Base-by-base conservation (phyloP, 2,888 invertebrate species). In the Piscicola geometra region DNA sequence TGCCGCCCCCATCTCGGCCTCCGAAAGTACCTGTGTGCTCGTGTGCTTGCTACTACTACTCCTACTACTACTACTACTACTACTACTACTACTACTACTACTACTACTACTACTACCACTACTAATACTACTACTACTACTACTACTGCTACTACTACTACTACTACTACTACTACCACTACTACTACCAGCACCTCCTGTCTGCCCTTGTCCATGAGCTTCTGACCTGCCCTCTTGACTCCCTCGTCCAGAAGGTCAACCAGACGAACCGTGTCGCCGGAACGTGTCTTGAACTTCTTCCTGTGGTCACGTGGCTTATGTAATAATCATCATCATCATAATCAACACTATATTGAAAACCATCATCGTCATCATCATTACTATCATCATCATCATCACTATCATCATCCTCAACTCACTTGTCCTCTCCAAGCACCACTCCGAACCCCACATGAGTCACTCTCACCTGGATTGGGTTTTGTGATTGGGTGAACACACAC, bases 281-380 rank as follows among this genome's bases (percentile, higher is more conserved):
- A 96, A 68, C 99, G 89, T 0, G 98, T 98, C 86, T 99, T 99
- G 84, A 99, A 98, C 86, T 98, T 99, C 85, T 99, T 99, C 86
- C 79, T 79, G 76, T n/a, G n/a, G n/a, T 41, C 32, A 72, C n/a
- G 50, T 25, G 47, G 5, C 30, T 32, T 30, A n/a, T 69, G 3
- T 47, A 25, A 47, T 47, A n/a, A 75, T 68, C 5, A 50, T 69
- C 21, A 56, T 71, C 3, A 50, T 41, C n/a, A 36, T 35, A 30
- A 2, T 3, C 71, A 3, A 1, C 41, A 50, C 0, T 71, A 9
- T 12, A 67, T 70, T 9, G n/a, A 32, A 33, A 30, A 69, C 9
- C 33, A 3, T 41, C 41, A 5, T 64, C 30, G 5, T 30, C 30
- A 5, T 64, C 30, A 5, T 64, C 30, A 5, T 64, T 21, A 5